Evolutionary conservation across 2,113 vertebrate genomes (phyloP), one percentile per base, ranked within the genome.

Genomic region (Symphodus melops): DNA sequence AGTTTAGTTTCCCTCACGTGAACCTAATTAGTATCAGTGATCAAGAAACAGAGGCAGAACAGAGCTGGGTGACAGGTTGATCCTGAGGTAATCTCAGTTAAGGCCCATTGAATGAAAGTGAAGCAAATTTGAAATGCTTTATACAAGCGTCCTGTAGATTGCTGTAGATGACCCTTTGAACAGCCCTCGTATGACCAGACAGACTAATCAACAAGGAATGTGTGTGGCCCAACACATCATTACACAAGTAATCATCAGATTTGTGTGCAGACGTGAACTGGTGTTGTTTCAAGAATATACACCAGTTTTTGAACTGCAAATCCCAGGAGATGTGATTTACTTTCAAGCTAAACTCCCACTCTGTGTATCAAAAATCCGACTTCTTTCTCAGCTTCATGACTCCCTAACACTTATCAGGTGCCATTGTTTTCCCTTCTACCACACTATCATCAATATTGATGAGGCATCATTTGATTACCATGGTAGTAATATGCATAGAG

Each of bases 401-500:
- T 56, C 28, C 20, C 71, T 67, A 61, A 73, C 51, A 69, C 49
- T 79, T 75, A 71, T 82, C 77, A 75, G 80, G 48, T 76, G 41
- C 39, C 61, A 65, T 72, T 88, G 75, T 79, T 81, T 80, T 58
- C 72, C 33, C 39, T 49, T 77, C 59, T 20, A 63, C 46, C 57
- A 72, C 67, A 76, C 53, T 57, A 66, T 73, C 73, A 84, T 84
- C 75, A 88, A 82, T 89, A 88, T 74, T 88, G 67, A 84, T 86
- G 89, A 86, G 63, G 66, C 81, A 81, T 87, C 65, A 79, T 91
- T 87, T 88, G 81, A 87, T 86, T 88, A 67, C 81, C 53, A 68
- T 58, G 82, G 67, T 69, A 51, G 64, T 77, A 68, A 89, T 89
- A 85, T 75, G 48, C 72, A 79, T 60, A 60, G 71, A 88, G 83